Conservation (phyloP, 2,113 vertebrate genomes). For the Prinia subflava region DNA sequence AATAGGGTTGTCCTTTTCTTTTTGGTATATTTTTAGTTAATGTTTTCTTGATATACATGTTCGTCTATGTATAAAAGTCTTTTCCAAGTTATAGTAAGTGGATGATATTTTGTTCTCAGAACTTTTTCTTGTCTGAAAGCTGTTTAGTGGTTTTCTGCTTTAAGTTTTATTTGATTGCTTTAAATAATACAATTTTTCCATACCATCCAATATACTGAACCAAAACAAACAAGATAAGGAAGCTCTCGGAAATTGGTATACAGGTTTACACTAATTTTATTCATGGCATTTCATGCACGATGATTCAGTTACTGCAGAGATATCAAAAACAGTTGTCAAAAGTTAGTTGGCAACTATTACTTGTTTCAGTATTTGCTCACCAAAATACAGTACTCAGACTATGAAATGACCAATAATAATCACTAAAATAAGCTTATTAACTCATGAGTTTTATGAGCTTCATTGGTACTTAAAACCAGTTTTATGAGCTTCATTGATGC, state of each 20-base stretch:
- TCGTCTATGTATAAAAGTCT: accelerated
- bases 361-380: background rate
- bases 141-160: background rate
- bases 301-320: background rate
- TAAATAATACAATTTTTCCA: background rate
- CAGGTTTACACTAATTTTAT: background rate
- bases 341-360: background rate
- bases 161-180: background rate
- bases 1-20: background rate
- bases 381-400: background rate
- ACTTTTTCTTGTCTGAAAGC: background rate
- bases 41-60: background rate
- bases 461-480: background rate
- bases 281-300: background rate
- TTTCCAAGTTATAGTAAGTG: background rate
- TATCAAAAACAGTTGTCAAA: background rate
- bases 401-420: background rate
- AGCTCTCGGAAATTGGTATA: background rate
- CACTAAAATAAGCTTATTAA: background rate
- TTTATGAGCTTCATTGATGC: background rate
- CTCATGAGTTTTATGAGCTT: background rate
- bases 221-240: background rate
- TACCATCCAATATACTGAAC: background rate
- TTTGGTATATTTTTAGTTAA: background rate
- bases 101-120: background rate